Evolutionary conservation across 2,888 invertebrate genomes (phyloP).

Genomic region (Lampropteryx suffumata): DNA sequence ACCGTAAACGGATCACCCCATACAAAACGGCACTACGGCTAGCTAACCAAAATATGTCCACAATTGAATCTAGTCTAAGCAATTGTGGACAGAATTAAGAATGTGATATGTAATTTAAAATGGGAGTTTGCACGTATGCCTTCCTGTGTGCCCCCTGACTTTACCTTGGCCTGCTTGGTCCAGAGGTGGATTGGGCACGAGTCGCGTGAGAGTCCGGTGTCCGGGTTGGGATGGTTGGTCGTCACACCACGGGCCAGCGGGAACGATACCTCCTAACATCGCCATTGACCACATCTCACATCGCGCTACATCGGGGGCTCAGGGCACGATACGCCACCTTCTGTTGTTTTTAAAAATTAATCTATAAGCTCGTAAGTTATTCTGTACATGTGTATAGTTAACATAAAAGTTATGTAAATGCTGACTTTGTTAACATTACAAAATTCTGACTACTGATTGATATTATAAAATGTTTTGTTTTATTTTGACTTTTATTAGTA

Average conservation of each 20-base stretch:
- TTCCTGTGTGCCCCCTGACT: conserved; percentile 74
- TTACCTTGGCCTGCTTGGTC: conserved; percentile 64
- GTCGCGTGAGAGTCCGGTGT: conserved; percentile 38
- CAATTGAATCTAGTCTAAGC: conserved; percentile 33
- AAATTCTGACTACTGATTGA: conserved; percentile 33
- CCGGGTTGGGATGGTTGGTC: conserved; percentile 36
- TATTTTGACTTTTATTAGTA: conserved; percentile 37
- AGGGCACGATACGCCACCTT: conserved; percentile 78
- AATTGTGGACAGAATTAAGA: conserved; percentile 44
- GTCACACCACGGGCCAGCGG: conserved; percentile 39
- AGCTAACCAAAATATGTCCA: conserved; percentile 36
- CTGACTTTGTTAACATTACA: conserved; percentile 31
- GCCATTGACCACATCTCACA: conserved; percentile 79
- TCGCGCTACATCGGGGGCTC: conserved; percentile 77
- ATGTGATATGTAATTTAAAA: conserved; percentile 59
- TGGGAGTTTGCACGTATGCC: conserved; percentile 71
- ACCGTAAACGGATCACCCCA: conserved; percentile 56
- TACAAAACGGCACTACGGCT: conserved; percentile 55
- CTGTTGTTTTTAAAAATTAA: conserved; percentile 81
- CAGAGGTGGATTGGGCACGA: conserved; percentile 31
- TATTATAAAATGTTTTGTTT: conserved; percentile 29
- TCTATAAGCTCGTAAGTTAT: conserved; percentile 71
- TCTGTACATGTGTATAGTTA: conserved; percentile 38
- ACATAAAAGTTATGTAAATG: conserved; percentile 29
- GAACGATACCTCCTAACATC: conserved; percentile 70